A percentile compares a stretch with the other conserved stretches of the same genome.
Evolutionary conservation across 2,888 invertebrate species (phyloP).

Genomic region (Drosophila stalkeri): DNA sequence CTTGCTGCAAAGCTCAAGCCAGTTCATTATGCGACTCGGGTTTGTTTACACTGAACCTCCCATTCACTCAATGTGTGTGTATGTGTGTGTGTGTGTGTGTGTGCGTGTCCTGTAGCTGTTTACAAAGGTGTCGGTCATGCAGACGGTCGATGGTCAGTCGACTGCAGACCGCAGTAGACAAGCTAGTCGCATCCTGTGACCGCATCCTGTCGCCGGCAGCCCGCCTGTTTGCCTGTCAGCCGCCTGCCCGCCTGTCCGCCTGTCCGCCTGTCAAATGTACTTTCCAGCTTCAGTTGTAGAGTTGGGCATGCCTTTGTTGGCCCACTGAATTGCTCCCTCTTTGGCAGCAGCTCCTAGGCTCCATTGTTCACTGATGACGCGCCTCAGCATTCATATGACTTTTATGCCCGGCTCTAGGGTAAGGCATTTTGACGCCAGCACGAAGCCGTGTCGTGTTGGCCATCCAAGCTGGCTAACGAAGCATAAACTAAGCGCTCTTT

Average conservation of each 20-base stretch:
- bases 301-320: slow-evolving; percentile 1
- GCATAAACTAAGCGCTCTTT: slow-evolving; percentile 66
- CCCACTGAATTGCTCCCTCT: background rate
- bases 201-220: slow-evolving; percentile 75
- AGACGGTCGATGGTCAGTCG: slow-evolving; percentile 42
- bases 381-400: slow-evolving; percentile 65
- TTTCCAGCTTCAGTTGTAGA: slow-evolving; percentile 50
- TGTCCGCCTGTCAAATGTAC: slow-evolving; percentile 42
- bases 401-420: slow-evolving; percentile 40
- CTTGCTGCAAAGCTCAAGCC: slow-evolving; percentile 6
- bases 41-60: slow-evolving; percentile 57
- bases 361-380: slow-evolving; percentile 48
- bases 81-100: background rate
- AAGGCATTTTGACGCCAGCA: slow-evolving; percentile 70
- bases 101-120: slow-evolving; percentile 54
- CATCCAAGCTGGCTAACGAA: slow-evolving; percentile 60
- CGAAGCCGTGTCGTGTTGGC: slow-evolving; percentile 45
- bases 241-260: slow-evolving; percentile 5
- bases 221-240: slow-evolving; percentile 35
- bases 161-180: slow-evolving; percentile 59
- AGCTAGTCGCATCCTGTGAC: slow-evolving; percentile 70
- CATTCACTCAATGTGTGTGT: slow-evolving; percentile 10
- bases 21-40: slow-evolving; percentile 61
- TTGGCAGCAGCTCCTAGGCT: slow-evolving; percentile 4
- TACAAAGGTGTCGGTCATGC: slow-evolving; percentile 73